phyloP scores from a whole-genome alignment of 1,140 invertebrate genomes.

The Andricus grossulariae region DNA sequence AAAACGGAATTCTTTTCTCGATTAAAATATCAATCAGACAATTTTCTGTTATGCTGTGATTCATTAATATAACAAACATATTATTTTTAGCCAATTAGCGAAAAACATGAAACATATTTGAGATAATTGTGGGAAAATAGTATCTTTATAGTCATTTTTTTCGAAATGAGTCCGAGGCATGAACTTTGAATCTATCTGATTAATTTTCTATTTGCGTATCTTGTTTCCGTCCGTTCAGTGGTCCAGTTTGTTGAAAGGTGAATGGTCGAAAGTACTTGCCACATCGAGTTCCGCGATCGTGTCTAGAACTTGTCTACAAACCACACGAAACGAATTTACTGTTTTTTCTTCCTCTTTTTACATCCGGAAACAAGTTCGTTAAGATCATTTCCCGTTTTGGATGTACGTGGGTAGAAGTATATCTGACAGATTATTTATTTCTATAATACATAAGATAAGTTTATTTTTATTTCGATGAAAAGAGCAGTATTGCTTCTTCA shows the following conservation, averaged over 20 bases:
- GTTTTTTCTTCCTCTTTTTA: no score
- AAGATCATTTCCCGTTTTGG: neutral
- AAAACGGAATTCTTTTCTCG: no score
- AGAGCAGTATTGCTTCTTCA: no score
- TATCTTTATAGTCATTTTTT: neutral
- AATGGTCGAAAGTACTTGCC: constrained; percentile 11
- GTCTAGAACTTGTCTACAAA: constrained; percentile 15
- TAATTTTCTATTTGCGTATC: neutral
- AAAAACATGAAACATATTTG: no score
- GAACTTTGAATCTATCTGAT: neutral
- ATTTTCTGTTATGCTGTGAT: no score
- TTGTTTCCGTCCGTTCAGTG: neutral
- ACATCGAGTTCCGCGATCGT: neutral
- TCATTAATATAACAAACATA: no score
- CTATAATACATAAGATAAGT: neutral
- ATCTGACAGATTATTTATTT: neutral
- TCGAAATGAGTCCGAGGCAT: neutral
- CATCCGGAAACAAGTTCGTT: constrained; percentile 11
- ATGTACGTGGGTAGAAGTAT: constrained; percentile 11
- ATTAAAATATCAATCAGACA: no score
- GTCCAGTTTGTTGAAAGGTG: constrained; percentile 18
- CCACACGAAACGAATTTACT: constrained; percentile 24
- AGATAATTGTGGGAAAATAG: no score
- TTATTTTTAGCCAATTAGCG: no score
- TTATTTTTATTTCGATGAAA: no score